Conservation (phyloP, 2,888 invertebrate genomes). For the Amphipoea lucens region DNA sequence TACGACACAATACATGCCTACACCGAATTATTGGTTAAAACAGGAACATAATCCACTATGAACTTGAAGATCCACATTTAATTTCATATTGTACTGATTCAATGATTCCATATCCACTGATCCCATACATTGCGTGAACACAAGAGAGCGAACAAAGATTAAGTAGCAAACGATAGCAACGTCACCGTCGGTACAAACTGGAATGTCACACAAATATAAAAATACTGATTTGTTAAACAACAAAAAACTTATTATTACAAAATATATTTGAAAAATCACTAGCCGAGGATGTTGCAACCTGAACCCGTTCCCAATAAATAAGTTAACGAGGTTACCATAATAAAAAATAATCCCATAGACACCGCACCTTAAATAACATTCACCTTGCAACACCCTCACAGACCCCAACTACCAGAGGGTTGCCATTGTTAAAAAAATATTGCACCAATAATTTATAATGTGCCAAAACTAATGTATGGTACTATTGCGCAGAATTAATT, state of each 20-base stretch:
- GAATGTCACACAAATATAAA: constrained; percentile 90
- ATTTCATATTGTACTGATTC: constrained; percentile 77
- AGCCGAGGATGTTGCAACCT: constrained; percentile 81
- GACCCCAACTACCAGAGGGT: constrained; percentile 76
- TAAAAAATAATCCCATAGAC: constrained; percentile 69
- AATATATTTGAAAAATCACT: constrained; percentile 83
- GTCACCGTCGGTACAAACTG: constrained; percentile 83
- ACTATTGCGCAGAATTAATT: constrained; percentile 78
- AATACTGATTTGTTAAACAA: constrained; percentile 90
- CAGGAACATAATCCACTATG: constrained; percentile 71
- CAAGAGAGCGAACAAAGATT: constrained; percentile 80
- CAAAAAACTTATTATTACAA: constrained; percentile 81
- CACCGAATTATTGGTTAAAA: constrained; percentile 67
- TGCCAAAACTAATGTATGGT: constrained; percentile 74
- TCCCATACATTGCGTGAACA: constrained; percentile 63
- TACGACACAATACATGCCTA: constrained; percentile 67
- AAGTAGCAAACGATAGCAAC: constrained; percentile 78
- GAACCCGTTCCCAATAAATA: constrained; percentile 76
- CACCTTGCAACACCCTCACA: constrained; percentile 84
- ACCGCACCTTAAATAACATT: constrained; percentile 74
- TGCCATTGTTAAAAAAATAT: constrained; percentile 81
- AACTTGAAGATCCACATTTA: constrained; percentile 68
- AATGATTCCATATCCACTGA: constrained; percentile 57
- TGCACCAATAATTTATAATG: constrained; percentile 83
- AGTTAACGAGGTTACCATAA: constrained; percentile 71